Base-by-base conservation (phyloP, 1,140 invertebrate species). In the Drosophila melanica region DNA sequence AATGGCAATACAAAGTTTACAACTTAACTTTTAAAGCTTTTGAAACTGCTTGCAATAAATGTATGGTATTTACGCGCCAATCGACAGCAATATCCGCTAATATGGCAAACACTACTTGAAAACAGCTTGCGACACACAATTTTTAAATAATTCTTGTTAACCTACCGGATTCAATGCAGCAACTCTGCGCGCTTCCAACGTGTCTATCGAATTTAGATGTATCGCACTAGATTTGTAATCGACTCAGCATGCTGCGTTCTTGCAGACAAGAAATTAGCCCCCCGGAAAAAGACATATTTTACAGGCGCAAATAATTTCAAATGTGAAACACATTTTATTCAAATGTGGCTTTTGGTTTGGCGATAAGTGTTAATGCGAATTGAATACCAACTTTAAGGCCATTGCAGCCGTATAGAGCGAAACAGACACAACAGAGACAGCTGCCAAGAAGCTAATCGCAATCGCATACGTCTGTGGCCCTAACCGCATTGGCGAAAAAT, bases 191-290 rank as follows among this genome's bases (percentile, higher is more conserved):
- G 14, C 47, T 27, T 5, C 2, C 12, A 44, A 18, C 9, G 14
- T 16, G 37, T 8, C 1, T 39, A 66, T 72, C 62, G 62, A 72
- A 45, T 50, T 3, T 23, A n/a, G 3, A 8, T 33, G 16, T 66
- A 72, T 65, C 62, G 69, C 47, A 66, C 30, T 8, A 58, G 8
- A 50, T 27, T 44, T 71, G 53, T 20, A 37, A 72, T 47, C 48
- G 62, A 55, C 30, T 72, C 63, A 57, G 62, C 77, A 73, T 64
- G 79, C 79, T 81, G 69, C 75, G 78, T 81, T 81, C 48, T 39
- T 44, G 78, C 47, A 54, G 54, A 62, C 70, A 55, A 41, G 60
- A 73, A 68, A 44, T 12, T 72, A 67, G 69, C 69, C 54, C 54
- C 62, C 45, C 30, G 39, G 18, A 66, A 60, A 65, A 35, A 67